phyloP scores from a whole-genome alignment of 2,888 invertebrate genomes.

The Apamea monoglypha region DNA sequence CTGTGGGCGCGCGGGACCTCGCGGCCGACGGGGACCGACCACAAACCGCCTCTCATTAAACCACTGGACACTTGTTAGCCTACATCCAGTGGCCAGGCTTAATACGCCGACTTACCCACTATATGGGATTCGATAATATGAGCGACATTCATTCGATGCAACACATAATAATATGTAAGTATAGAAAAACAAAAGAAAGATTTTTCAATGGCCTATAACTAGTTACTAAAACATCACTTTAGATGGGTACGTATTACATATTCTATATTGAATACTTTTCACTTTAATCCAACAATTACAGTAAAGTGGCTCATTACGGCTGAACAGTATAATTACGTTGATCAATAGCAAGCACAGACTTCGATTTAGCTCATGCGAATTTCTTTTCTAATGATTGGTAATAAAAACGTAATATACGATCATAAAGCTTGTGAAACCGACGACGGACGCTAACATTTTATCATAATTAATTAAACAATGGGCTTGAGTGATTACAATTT shows the following conservation, averaged over 20 bases:
- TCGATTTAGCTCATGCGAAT: constrained; percentile 32
- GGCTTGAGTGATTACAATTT: constrained; percentile 23
- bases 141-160: neutral
- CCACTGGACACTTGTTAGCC: constrained; percentile 86
- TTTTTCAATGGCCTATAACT: neutral
- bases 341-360: constrained; percentile 40
- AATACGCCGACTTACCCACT: constrained; percentile 27
- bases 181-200: neutral
- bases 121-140: constrained; percentile 28
- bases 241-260: neutral
- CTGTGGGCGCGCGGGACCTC: constrained; percentile 67
- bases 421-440: constrained; percentile 45
- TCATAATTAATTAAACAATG: constrained; percentile 11
- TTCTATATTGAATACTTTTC: constrained; percentile 19
- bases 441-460: neutral
- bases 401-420: constrained; percentile 35
- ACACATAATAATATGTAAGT: no score
- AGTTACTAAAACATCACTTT: neutral
- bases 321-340: constrained; percentile 45
- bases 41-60: constrained; percentile 76
- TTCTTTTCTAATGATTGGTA: constrained; percentile 46
- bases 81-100: constrained; percentile 81
- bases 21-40: constrained; percentile 64
- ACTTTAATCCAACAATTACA: constrained; percentile 27
- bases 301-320: constrained; percentile 38